Percentiles rank a stretch among this genome's conserved stretches.
Evolutionary conservation across 1,140 invertebrate genomes (phyloP).

Genomic region (Ceratosolen fusciceps): DNA sequence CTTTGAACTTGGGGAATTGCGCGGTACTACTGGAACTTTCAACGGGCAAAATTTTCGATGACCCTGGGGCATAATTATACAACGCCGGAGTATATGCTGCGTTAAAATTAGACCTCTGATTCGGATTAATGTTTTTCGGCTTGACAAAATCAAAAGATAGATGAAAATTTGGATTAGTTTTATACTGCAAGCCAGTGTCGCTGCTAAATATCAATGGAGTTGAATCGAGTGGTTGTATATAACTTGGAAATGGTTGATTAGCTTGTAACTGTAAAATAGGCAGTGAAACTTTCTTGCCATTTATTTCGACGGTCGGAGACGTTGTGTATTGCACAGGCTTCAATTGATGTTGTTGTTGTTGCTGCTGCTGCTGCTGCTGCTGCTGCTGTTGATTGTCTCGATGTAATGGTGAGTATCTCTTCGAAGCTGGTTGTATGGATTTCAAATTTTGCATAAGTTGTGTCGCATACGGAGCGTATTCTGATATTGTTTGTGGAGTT

Average conservation of each 20-base stretch:
- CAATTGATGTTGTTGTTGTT: slow-evolving; percentile 15
- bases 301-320: slow-evolving; percentile 10
- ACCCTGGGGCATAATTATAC: slow-evolving; percentile 17
- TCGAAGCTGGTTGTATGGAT: neutral
- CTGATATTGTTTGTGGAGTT: neutral
- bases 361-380: neutral
- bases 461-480: slow-evolving; percentile 19
- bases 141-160: slow-evolving; percentile 51
- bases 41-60: slow-evolving; percentile 55
- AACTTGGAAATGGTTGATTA: slow-evolving; percentile 42
- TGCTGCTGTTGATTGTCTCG: neutral
- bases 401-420: slow-evolving; percentile 5
- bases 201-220: slow-evolving; percentile 53
- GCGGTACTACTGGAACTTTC: slow-evolving; percentile 50
- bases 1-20: slow-evolving; percentile 58
- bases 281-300: slow-evolving; percentile 32
- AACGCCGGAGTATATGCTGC: slow-evolving; percentile 23
- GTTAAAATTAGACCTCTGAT: slow-evolving; percentile 27
- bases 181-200: slow-evolving; percentile 51
- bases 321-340: slow-evolving; percentile 31
- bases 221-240: slow-evolving; percentile 49
- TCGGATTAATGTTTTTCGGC: slow-evolving; percentile 33
- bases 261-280: slow-evolving; percentile 53
- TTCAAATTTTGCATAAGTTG: neutral
- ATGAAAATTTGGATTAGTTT: slow-evolving; percentile 49